phyloP scores from a whole-genome alignment of 2,797 vertebrate genomes.

The Tapera naevia region DNA sequence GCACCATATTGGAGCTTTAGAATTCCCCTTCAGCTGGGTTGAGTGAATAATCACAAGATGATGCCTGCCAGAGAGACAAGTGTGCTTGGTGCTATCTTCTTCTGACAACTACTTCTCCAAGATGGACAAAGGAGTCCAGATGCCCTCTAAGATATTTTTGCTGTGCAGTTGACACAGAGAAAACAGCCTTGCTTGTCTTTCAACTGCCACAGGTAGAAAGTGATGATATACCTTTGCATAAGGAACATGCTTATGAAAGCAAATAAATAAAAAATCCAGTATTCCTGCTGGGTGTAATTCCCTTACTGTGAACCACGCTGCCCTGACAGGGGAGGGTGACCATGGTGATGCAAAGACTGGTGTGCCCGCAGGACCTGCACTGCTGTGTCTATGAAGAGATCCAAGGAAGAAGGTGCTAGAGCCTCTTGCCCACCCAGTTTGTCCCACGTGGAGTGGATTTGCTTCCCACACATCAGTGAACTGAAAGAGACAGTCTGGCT shows the following conservation, averaged over 20 bases:
- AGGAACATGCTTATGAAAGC: neutral
- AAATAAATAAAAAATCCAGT: neutral
- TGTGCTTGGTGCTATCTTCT: neutral
- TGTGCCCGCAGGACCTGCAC: neutral
- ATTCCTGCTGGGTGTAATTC: neutral
- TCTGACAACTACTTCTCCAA: neutral
- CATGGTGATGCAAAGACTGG: fast-evolving
- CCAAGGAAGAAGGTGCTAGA: neutral
- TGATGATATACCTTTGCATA: neutral
- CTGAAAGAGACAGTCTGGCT: neutral
- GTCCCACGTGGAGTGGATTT: neutral
- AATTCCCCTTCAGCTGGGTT: neutral
- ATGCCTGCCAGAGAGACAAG: neutral
- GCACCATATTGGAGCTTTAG: neutral
- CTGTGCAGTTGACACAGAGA: neutral
- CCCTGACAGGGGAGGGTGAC: neutral
- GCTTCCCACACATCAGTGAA: neutral
- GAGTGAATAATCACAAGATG: neutral
- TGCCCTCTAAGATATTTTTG: neutral
- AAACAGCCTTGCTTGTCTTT: neutral
- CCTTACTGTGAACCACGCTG: neutral
- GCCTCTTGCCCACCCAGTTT: no score
- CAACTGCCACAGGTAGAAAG: neutral
- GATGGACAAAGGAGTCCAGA: neutral
- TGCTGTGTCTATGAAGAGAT: fast-evolving